phyloP scores from a whole-genome alignment of 2,888 invertebrate species.

The Drosophila neotestacea region DNA sequence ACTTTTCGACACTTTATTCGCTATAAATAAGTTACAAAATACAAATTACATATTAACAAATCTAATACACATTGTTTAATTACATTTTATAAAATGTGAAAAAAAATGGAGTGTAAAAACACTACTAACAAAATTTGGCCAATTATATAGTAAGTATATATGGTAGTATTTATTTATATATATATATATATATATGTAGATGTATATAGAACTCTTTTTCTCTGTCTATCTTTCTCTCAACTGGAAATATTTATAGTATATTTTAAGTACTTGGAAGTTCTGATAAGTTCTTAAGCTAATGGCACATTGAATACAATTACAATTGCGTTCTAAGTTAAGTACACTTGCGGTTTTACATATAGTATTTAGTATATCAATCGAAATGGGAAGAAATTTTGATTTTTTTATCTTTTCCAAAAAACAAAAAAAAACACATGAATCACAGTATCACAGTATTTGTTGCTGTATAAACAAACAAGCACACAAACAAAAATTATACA shows the following conservation, averaged over 20 bases:
- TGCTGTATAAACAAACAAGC: constrained; percentile 43
- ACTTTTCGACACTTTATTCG: constrained; percentile 76
- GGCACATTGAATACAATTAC: constrained; percentile 75
- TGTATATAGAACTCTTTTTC: constrained; percentile 3
- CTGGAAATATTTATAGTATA: constrained; percentile 1
- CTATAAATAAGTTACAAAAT: constrained; percentile 72
- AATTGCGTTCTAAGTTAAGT: constrained; percentile 62
- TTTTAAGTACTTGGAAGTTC: constrained; percentile 53
- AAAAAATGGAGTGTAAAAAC: background rate
- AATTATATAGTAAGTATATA: constrained; percentile 8
- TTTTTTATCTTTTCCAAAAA: constrained; percentile 18
- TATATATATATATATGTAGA: background rate
- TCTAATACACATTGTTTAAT: constrained; percentile 26
- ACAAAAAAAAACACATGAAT: constrained; percentile 27
- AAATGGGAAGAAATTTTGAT: constrained; percentile 15
- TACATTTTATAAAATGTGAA: background rate
- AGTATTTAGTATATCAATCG: constrained; percentile 12
- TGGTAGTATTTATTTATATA: constrained; percentile 6
- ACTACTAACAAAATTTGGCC: constrained; percentile 6
- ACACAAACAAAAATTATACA: constrained; percentile 22
- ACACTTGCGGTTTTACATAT: constrained; percentile 57
- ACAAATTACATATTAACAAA: constrained; percentile 46
- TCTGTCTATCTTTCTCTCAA: background rate
- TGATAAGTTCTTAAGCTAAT: constrained; percentile 64
- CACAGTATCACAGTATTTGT: constrained; percentile 65